Evolutionary conservation across 2,888 invertebrate species (phyloP), one percentile per base, ranked within the genome.

Genomic region (Cremastinae sp.): DNA sequence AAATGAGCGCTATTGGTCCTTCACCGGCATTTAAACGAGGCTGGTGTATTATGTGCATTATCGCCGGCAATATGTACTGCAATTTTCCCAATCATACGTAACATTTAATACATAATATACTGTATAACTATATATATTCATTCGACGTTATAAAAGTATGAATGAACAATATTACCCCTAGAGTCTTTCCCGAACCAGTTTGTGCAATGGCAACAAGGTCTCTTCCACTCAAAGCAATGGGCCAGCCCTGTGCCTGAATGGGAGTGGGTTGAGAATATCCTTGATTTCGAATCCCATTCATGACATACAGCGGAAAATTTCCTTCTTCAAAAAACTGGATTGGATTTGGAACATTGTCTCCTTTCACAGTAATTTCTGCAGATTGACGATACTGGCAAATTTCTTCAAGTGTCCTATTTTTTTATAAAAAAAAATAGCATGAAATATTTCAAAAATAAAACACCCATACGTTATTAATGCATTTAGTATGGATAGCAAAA

Each of bases 201-300:
- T 93, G 93, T 49, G 93, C 94, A 81, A 94, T 93, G 7, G 93
- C 94, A 49, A 94, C 93, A 85, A 94, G 90, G 86, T 94, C 93
- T 76, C 91, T 86, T n/a, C 93, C 93, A 83, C 92, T 92, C 77
- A 94, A 88, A 2, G 93, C 91, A 73, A 94, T 92, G 0, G 94
- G 94, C 93, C 93, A 94, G 18, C 93, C 93, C 84, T 93, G 92
- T 35, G 93, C 91, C 87, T 94, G 94, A 84, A 94, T 94, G 4
- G 93, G 90, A 12, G 94, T 94, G 0, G 94, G 94, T 49, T 90
- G 90, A 41, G 89, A 84, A 79, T 91, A 92, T 61, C 92, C 92
- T 84, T 90, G 91, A 74, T 85, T 89, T 69, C 89, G 88, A 72
- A 84, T 88, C 14, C 85, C 88, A 43, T 87, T 84, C 83, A 88